A percentile compares a stretch with the other conserved stretches of the same genome.
These are phyloP conservation scores for Germaria angustata DNA, from an alignment of 2,888 invertebrate species.

Conservation along the genomic window DNA sequence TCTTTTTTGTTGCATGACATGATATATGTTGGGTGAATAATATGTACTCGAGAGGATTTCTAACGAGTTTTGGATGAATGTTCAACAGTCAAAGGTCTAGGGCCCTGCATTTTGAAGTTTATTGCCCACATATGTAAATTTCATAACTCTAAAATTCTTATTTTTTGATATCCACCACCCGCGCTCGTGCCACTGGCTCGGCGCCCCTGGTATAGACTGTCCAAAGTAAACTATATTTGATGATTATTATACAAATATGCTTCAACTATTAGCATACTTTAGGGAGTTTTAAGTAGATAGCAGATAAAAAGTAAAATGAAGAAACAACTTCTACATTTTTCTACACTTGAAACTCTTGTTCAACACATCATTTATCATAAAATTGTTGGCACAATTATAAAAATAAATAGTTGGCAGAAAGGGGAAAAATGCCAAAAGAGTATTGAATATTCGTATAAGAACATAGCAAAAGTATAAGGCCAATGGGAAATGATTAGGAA, in stretches of 20 bases:
- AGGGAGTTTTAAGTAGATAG: slow-evolving; percentile 34
- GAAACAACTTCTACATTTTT: background rate
- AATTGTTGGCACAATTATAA: background rate
- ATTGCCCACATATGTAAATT: too few species aligned
- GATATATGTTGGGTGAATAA: too few species aligned
- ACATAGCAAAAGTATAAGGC: background rate
- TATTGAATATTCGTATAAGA: background rate
- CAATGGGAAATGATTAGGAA: background rate
- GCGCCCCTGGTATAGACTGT: background rate
- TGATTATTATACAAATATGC: too few species aligned
- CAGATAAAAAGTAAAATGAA: slow-evolving; percentile 3
- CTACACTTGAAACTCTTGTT: slow-evolving; percentile 31
- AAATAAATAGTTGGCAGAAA: background rate
- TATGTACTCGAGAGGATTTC: too few species aligned
- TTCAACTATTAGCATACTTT: slow-evolving; percentile 53
- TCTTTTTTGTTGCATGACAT: too few species aligned
- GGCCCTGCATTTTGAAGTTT: too few species aligned
- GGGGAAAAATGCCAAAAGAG: background rate
- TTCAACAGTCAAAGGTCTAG: too few species aligned
- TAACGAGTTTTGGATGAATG: too few species aligned
- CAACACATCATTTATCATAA: slow-evolving; percentile 60
- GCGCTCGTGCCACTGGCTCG: too few species aligned
- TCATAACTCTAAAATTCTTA: too few species aligned
- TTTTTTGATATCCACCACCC: too few species aligned
- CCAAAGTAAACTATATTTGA: background rate